phyloP scores from a whole-genome alignment of 2,113 vertebrate genomes.

The Periophthalmodon schlosseri region DNA sequence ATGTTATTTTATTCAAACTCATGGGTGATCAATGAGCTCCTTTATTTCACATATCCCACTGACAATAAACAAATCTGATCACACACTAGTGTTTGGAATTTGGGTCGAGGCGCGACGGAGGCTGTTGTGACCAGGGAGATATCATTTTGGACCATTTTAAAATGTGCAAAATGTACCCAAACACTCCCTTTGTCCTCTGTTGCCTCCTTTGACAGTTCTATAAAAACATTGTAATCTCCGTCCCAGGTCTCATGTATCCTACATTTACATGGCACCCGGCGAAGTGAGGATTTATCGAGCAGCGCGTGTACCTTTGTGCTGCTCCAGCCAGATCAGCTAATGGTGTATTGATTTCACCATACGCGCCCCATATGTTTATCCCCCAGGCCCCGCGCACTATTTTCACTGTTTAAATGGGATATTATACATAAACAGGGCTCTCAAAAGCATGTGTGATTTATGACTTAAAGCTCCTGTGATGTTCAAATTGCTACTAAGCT shows the following conservation, averaged over 20 bases:
- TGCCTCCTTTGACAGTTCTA: conserved; percentile 3
- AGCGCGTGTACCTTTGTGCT: conserved; percentile 50
- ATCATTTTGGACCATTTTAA: not conserved
- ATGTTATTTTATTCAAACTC: too few relatives aligned
- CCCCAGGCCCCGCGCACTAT: conserved; percentile 60
- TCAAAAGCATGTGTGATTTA: conserved; percentile 67
- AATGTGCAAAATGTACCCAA: not conserved
- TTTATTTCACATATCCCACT: too few relatives aligned
- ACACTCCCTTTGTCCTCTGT: not conserved
- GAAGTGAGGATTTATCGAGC: conserved; percentile 56
- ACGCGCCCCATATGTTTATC: conserved; percentile 64
- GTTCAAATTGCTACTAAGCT: conserved; percentile 39
- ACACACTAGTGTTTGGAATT: too few relatives aligned
- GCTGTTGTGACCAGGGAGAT: too few relatives aligned
- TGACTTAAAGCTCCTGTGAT: conserved; percentile 48
- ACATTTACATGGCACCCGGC: conserved; percentile 54
- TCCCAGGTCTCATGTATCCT: conserved; percentile 13
- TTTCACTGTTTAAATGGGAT: conserved; percentile 69
- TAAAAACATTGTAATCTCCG: conserved; percentile 37
- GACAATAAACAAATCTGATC: too few relatives aligned
- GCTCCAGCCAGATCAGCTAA: conserved; percentile 61
- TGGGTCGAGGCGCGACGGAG: too few relatives aligned
- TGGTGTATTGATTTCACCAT: conserved; percentile 73
- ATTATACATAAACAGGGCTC: conserved; percentile 71
- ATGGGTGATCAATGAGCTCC: too few relatives aligned